Base-by-base conservation (phyloP, 2,113 vertebrate species). In the Orycteropus afer region DNA sequence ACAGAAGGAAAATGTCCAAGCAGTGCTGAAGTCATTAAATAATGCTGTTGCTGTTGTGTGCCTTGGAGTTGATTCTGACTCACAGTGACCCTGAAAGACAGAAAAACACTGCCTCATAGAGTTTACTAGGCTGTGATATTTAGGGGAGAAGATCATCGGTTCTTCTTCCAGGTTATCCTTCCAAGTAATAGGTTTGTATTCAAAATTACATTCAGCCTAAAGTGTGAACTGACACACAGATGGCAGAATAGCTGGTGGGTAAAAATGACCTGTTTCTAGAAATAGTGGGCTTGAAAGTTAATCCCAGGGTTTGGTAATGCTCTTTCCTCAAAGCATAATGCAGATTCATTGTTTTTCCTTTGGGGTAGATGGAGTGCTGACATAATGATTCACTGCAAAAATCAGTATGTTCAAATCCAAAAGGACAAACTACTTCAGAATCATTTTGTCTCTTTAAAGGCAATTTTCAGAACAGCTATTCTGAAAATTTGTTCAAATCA, bases 221-320 rank as follows among this genome's bases (percentile, higher is more conserved):
- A 85, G 20, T 59, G 6, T 83, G 77, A 88, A 47, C 77, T 47
- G 88, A 5, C 59, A 61, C 34, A 59, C 71, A 37, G 51, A 45
- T 86, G 59, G 69, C 90, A 95, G 94, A 86, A 93, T 55, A 96
- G 97, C 97, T 94, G 40, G 42, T 94, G 94, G 90, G 89, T 86
- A 96, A 97, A 97, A 92, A 69, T 92, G 90, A 96, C 94, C 96
- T 96, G 93, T 95, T 95, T 96, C 95, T 96, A 86, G 90, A 97
- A 97, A 97, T 97, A 97, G 89, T 85, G 91, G 23, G 47, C 86
- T 95, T 93, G 93, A 95, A 97, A 97, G 93, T 82, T 96, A 93
- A 96, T 89, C 89, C 37, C 14, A 61, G 69, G 45, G 45, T 27
- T 96, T 73, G 84, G 88, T 94, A 97, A 96, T 97, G 84, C 71